These are phyloP conservation scores for Sphaerolaimus hirsutus DNA, from an alignment of 2,888 invertebrate genomes.

Conservation along the genomic window DNA sequence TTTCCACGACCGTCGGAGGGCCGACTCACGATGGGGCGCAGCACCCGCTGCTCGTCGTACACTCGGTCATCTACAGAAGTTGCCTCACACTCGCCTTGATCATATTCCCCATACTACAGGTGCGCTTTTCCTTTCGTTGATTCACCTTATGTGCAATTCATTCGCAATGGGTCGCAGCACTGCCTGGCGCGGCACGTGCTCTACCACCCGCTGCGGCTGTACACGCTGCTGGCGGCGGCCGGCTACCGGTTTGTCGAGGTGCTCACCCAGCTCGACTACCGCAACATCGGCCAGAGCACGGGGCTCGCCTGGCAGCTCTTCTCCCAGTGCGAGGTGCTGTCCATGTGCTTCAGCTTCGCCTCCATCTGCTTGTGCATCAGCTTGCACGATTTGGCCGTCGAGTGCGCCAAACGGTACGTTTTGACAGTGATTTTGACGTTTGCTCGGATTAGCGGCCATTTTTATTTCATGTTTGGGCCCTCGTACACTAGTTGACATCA, in stretches of 20 bases:
- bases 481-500: neutral
- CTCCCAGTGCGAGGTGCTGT: neutral
- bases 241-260: constrained; percentile 2
- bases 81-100: constrained; percentile 2
- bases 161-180: neutral
- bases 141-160: neutral
- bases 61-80: constrained; percentile 1
- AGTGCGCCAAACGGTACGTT: constrained; percentile 1
- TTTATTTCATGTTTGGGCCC: too few relatives aligned
- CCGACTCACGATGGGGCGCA: too few relatives aligned
- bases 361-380: neutral
- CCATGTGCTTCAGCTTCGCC: neutral
- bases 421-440: too few relatives aligned
- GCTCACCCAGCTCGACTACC: constrained; percentile 4
- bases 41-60: constrained; percentile 3
- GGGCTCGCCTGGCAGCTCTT: constrained; percentile 3
- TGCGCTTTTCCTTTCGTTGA: neutral
- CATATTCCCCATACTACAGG: constrained; percentile 1
- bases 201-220: constrained; percentile 1
- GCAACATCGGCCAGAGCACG: neutral
- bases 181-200: neutral
- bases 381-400: constrained; percentile 1
- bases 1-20: neutral
- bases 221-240: neutral
- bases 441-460: too few relatives aligned